Evolutionary conservation across 2,797 vertebrate genomes (phyloP).

Genomic region (Neoniphon sammara): DNA sequence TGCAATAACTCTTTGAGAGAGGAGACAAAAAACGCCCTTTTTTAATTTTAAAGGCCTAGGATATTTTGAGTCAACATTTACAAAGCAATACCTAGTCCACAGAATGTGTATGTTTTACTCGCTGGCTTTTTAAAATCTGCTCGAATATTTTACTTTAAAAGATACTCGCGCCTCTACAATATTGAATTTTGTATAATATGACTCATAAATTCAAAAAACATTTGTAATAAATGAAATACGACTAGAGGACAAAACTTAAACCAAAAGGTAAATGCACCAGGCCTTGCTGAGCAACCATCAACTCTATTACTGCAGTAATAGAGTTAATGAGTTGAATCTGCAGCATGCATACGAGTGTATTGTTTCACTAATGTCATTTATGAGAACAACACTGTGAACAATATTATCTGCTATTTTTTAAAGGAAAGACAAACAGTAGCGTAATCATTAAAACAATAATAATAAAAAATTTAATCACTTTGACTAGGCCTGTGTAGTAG

Average conservation of each 20-base stretch:
- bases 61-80: background rate
- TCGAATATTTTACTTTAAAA: background rate
- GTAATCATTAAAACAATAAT: background rate
- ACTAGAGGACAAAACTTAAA: background rate
- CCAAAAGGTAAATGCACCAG: background rate
- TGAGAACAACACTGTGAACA: background rate
- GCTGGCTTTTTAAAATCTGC: too few species aligned
- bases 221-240: background rate
- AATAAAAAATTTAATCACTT: background rate
- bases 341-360: background rate
- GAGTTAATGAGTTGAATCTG: background rate
- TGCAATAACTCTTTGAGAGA: background rate
- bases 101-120: too few species aligned
- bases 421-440: background rate
- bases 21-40: too few species aligned
- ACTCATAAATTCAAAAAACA: background rate
- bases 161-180: background rate
- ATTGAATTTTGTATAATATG: background rate
- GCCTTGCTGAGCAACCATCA: background rate
- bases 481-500: background rate
- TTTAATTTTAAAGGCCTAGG: background rate
- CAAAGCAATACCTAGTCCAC: too few species aligned
- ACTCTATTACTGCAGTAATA: background rate
- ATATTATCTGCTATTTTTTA: background rate
- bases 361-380: background rate